phyloP scores from a whole-genome alignment of 2,797 vertebrate species.

The Falco rusticolus region DNA sequence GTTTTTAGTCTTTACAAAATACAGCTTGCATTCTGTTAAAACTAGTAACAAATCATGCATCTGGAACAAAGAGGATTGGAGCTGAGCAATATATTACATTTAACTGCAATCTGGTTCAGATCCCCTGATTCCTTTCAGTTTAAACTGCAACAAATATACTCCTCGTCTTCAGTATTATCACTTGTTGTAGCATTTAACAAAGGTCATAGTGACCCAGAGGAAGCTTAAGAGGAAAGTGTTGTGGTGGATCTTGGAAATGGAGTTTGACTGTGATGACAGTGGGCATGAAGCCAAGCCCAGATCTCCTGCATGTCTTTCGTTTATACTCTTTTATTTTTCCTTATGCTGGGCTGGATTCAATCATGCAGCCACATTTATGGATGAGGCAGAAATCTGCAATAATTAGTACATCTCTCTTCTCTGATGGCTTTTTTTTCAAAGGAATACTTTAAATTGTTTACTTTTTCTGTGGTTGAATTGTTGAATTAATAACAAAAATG shows the following conservation, averaged over 20 bases:
- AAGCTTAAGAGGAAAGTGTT: constrained; percentile 38
- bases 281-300: constrained; percentile 30
- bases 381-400: neutral
- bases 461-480: constrained; percentile 27
- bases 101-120: constrained; percentile 50
- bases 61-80: constrained; percentile 28
- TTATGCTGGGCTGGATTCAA: neutral
- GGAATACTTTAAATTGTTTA: constrained; percentile 33
- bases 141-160: constrained; percentile 46
- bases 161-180: constrained; percentile 47
- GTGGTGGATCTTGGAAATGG: constrained; percentile 30
- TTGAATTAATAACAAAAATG: constrained; percentile 50
- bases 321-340: neutral
- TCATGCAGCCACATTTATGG: neutral
- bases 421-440: constrained; percentile 42
- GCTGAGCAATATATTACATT: constrained; percentile 18
- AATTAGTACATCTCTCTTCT: constrained; percentile 22
- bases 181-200: constrained; percentile 36
- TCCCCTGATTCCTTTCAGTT: constrained; percentile 37
- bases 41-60: constrained; percentile 36
- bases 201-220: constrained; percentile 61
- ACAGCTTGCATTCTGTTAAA: constrained; percentile 26
- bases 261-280: neutral
- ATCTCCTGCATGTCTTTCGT: neutral
- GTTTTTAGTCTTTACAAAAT: constrained; percentile 35